These are phyloP conservation scores for Callithrix jacchus DNA, from an alignment of 2,113 vertebrate species.

Conservation along the genomic window DNA sequence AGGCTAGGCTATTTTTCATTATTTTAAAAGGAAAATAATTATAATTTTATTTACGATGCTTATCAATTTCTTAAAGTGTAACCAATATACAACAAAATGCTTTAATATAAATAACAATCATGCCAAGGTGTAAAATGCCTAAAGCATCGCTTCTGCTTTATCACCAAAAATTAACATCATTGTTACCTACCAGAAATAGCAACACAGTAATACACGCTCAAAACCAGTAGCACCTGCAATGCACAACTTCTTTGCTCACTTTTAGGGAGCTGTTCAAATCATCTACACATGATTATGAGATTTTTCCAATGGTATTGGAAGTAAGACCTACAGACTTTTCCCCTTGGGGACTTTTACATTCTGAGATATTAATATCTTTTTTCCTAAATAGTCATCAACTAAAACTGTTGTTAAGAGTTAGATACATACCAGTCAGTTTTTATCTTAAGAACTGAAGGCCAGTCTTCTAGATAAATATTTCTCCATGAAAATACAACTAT, in stretches of 20 bases:
- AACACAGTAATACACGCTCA: not conserved
- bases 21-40: slow-evolving; percentile 5
- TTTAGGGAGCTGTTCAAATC: not conserved
- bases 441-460: not conserved
- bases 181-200: not conserved
- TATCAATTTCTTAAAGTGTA: not conserved
- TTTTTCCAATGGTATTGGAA: not conserved
- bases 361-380: not conserved
- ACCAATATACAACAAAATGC: not conserved
- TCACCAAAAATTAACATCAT: not conserved
- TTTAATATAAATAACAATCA: not conserved
- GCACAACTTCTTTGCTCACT: not conserved
- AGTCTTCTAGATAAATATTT: not conserved
- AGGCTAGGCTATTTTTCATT: not conserved
- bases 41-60: not conserved
- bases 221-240: not conserved
- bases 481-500: not conserved
- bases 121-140: not conserved
- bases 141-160: not conserved
- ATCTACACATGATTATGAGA: not conserved
- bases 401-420: not conserved
- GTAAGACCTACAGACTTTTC: not conserved
- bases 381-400: not conserved
- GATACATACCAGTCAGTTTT: not conserved
- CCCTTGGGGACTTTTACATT: not conserved